Evolutionary conservation across 2,113 vertebrate genomes (phyloP), one percentile per base, ranked within the genome.

Genomic region (Romanogobio albipinnatus): DNA sequence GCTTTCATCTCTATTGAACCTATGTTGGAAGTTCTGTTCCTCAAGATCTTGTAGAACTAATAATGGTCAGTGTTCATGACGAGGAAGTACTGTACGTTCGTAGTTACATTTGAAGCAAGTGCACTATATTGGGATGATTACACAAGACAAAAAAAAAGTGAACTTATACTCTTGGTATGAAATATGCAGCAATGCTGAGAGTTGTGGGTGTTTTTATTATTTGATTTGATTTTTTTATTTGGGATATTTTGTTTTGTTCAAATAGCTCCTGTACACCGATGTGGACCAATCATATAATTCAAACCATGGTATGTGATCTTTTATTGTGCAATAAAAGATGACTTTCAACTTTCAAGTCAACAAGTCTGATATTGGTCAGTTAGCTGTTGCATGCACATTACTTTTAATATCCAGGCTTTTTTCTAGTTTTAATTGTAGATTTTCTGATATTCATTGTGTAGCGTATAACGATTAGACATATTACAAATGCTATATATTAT

Each of bases 291-390:
- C 91, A 92, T 91, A 90, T 88, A 87, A 93, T 88, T 93, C 91
- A 89, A 88, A 91, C 92, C 92, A 92, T 93, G 92, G 90, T 93
- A 89, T 93, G 91, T 93, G 91, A 93, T 94, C 93, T 93, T 95
- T 94, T 94, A 93, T 93, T 93, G 92, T 94, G 93, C 92, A 94
- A 94, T 94, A 94, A 95, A 95, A 94, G 93, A 93, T 93, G 87
- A 93, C 93, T 92, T 94, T 93, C 91, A 94, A 93, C 90, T 91
- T 93, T 91, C 75, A 70, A 70, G 84, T 62, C 29, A 82, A 8
- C 43, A 82, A 81, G 53, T 86, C 36, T 76, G 19, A 62, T 76
- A 71, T 58, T 53, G 49, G 43, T 71, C 33, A 70, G 80, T 53
- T 22, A 61, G 53, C 36, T n/a, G 4, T 10, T 78, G 33, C 1